Base-by-base conservation (phyloP, 2,797 vertebrate genomes). In the Anableps anableps region DNA sequence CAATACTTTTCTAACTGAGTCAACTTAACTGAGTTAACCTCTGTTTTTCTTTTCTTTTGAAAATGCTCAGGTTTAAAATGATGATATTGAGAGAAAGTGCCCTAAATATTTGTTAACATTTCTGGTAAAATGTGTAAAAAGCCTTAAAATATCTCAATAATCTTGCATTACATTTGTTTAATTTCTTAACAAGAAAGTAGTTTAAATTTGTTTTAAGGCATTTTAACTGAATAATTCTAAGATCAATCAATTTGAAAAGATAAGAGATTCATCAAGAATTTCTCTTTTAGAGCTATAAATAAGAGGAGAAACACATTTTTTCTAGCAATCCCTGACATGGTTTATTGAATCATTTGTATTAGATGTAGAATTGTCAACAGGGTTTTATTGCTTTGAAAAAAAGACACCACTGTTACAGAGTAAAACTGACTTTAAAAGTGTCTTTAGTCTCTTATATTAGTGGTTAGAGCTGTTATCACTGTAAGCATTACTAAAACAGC, bases 1-100 rank as follows among this genome's bases (percentile, higher is more conserved):
- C 48, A 50, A 50, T 53, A 21, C 51, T 53, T 26, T 23, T 6
- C 17, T 17, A 50, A 50, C 48, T 10, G 16, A 10, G 16, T 4
- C n/a, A n/a, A n/a, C n/a, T n/a, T n/a, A n/a, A n/a, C n/a, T n/a
- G n/a, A 51, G 76, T 77, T 83, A 74, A 76, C 79, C 45, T 83
- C 38, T 50, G 50, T 79, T 78, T 72, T 29, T 79, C 73, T 51
- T 51, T 26, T 75, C 36, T 73, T 78, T 80, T 83, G 77, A 71
- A 76, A 74, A 75, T 55, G 81, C 36, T 41, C 23, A 41, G 45
- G 55, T 75, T 21, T 72, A 73, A 36, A 60, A 50, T 11, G 50
- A 79, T 58, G 19, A 55, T 76, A 78, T 78, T 41, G 68, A 43
- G 34, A 70, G 21, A 73, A 21, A 1, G 8, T n/a, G 23, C 9